Conservation (phyloP, 2,888 invertebrate species). For the Catocala fraxini region DNA sequence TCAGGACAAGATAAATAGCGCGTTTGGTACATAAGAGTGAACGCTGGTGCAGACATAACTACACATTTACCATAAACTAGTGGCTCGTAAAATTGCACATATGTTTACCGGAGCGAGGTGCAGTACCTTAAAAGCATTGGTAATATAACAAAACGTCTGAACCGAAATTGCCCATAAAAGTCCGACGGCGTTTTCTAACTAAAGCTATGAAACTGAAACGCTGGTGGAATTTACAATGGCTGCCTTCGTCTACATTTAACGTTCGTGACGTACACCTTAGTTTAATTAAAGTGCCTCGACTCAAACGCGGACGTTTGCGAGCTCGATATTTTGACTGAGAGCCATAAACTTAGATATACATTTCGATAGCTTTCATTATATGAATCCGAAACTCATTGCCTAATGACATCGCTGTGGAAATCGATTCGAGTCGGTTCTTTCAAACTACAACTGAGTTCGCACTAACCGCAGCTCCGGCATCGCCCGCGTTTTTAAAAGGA, state of each 20-base stretch:
- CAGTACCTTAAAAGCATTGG: slow-evolving; percentile 88
- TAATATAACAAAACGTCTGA: slow-evolving; percentile 88
- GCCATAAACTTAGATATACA: slow-evolving; percentile 17
- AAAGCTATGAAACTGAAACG: slow-evolving; percentile 87
- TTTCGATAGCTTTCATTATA: slow-evolving; percentile 14
- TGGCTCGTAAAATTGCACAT: slow-evolving; percentile 82
- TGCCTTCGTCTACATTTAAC: slow-evolving; percentile 83
- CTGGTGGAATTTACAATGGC: slow-evolving; percentile 85
- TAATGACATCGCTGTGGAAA: slow-evolving; percentile 3
- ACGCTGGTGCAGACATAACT: slow-evolving; percentile 72
- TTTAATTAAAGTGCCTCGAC: slow-evolving; percentile 83
- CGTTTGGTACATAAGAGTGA: slow-evolving; percentile 60
- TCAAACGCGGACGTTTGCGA: slow-evolving; percentile 52
- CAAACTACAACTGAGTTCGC: too few relatives aligned
- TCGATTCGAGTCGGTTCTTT: too few relatives aligned
- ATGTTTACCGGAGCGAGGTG: slow-evolving; percentile 85
- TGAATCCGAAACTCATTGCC: not conserved
- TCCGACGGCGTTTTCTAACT: slow-evolving; percentile 86
- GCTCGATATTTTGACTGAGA: slow-evolving; percentile 47
- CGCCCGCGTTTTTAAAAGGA: too few relatives aligned
- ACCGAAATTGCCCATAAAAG: slow-evolving; percentile 88
- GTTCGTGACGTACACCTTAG: slow-evolving; percentile 82
- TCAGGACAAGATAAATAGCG: slow-evolving; percentile 55
- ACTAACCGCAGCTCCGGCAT: too few relatives aligned
- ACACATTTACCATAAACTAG: slow-evolving; percentile 83